A percentile compares a stretch with the other conserved stretches of the same genome.
These are phyloP conservation scores for Eueremaeus valkanovi DNA, from an alignment of 2,888 invertebrate species.

Conservation along the genomic window DNA sequence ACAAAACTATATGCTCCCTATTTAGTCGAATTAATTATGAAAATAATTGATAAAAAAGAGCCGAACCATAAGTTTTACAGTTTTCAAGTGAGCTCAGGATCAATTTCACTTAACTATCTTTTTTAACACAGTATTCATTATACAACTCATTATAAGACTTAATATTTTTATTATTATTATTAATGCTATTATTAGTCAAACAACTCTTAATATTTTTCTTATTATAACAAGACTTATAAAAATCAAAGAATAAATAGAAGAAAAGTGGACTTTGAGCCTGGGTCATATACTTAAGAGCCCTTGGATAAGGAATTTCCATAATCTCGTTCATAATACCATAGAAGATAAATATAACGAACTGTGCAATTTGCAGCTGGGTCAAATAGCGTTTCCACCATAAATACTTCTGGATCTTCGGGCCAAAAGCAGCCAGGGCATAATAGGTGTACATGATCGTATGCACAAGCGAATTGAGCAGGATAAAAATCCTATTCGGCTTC, in stretches of 20 bases:
- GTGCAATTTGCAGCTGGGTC: neutral
- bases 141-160: no score
- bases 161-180: no score
- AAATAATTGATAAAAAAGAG: no score
- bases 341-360: neutral
- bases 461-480: neutral
- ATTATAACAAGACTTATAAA: neutral
- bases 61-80: no score
- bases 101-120: no score
- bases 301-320: neutral
- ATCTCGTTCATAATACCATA: neutral
- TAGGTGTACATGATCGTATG: neutral
- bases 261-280: neutral
- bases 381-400: constrained; percentile 2
- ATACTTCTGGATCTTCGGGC: neutral
- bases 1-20: no score
- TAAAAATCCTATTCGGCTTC: neutral
- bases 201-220: no score
- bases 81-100: no score
- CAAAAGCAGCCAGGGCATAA: neutral
- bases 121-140: no score
- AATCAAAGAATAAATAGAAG: constrained; percentile 9
- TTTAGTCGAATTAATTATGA: no score
- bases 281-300: neutral
- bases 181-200: no score